A percentile compares a stretch with the other conserved stretches of the same genome.
Evolutionary conservation across 2,113 vertebrate species (phyloP).

Genomic region (Varanus salvator): DNA sequence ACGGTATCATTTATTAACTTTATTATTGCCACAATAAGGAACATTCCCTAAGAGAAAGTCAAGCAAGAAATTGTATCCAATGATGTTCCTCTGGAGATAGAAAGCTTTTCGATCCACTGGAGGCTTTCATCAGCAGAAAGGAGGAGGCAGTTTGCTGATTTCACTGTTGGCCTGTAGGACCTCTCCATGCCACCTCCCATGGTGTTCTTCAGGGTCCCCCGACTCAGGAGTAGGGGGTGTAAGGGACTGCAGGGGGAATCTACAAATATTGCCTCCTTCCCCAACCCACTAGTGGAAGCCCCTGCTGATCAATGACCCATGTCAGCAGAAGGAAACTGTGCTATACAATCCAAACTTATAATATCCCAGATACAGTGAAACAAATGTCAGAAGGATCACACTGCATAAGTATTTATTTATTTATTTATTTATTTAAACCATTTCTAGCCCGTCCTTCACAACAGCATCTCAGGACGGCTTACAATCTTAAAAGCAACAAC

Average conservation of each 20-base stretch:
- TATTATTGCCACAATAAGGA: not conserved
- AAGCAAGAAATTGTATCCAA: not conserved
- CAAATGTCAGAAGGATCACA: not conserved
- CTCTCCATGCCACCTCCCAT: too few species aligned
- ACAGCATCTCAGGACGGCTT: too few species aligned
- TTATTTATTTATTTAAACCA: too few species aligned
- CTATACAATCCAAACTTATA: not conserved
- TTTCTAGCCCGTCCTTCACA: too few species aligned
- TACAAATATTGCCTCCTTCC: not conserved
- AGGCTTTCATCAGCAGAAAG: not conserved
- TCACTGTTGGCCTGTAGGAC: not conserved
- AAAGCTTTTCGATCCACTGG: not conserved
- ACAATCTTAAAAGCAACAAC: too few species aligned
- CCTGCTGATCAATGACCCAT: not conserved
- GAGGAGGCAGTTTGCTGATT: not conserved
- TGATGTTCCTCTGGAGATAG: not conserved
- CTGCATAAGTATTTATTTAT: not conserved
- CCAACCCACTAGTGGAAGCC: not conserved
- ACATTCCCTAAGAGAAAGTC: not conserved
- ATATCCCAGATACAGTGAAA: not conserved
- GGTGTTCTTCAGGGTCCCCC: not conserved
- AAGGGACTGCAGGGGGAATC: not conserved
- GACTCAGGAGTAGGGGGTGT: not conserved
- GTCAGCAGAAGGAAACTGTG: not conserved
- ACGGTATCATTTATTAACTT: not conserved